Evolutionary conservation across 1,140 invertebrate species (phyloP).

Genomic region (Drosophila nannoptera): DNA sequence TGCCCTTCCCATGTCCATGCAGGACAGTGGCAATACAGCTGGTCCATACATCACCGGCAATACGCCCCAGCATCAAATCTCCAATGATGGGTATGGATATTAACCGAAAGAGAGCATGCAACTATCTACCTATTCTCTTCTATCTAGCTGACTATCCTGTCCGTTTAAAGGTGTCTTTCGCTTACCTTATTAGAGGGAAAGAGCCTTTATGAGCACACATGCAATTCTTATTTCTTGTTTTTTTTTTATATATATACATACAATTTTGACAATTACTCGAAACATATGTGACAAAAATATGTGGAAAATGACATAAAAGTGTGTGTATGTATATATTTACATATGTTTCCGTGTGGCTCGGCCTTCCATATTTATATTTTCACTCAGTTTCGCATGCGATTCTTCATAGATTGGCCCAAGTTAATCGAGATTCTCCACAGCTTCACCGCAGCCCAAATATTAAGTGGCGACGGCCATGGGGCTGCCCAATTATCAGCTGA

Average conservation of each 20-base stretch:
- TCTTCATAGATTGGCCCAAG: not conserved
- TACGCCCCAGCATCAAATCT: not conserved
- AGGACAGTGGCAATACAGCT: slow-evolving; percentile 11
- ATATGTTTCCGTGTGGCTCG: not conserved
- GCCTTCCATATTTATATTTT: not conserved
- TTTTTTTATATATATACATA: not conserved
- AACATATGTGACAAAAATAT: slow-evolving; percentile 12
- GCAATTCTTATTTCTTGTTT: not conserved
- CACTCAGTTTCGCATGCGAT: not conserved
- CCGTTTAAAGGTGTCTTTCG: no score
- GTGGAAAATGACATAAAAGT: not conserved
- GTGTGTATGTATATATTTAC: not conserved
- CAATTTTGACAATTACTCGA: slow-evolving; percentile 29
- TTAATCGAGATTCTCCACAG: slow-evolving; percentile 16
- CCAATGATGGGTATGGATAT: slow-evolving; percentile 15
- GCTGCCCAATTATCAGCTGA: slow-evolving; percentile 4
- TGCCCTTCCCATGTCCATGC: slow-evolving; percentile 1
- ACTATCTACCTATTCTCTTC: not conserved
- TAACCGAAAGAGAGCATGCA: not conserved
- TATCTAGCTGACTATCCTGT: not conserved
- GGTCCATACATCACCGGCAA: not conserved
- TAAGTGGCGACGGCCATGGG: not conserved
- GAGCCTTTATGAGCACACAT: no score
- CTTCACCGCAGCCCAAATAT: not conserved
- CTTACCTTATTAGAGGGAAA: no score